phyloP scores from a whole-genome alignment of 2,113 vertebrate genomes.

The Trachemys scripta region DNA sequence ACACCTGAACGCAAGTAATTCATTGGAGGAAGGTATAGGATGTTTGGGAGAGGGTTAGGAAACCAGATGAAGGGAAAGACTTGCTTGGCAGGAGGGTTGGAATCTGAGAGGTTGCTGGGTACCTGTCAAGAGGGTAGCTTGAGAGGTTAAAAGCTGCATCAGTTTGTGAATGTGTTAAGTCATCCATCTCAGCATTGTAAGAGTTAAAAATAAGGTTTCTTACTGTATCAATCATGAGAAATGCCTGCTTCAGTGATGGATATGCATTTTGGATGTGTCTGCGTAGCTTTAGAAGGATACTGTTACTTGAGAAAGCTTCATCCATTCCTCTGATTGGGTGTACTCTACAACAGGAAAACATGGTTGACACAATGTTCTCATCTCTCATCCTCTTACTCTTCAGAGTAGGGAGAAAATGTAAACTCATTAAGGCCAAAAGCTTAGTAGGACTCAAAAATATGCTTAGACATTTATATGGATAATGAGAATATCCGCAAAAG shows the following conservation, averaged over 20 bases:
- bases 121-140: neutral
- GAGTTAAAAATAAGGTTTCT: constrained; percentile 42
- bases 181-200: neutral
- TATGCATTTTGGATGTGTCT: constrained; percentile 49
- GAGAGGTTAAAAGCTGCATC: neutral
- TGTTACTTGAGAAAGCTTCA: constrained; percentile 6
- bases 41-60: neutral
- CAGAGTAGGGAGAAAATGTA: constrained; percentile 10
- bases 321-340: constrained; percentile 16
- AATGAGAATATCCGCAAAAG: neutral
- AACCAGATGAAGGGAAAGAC: neutral
- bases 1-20: neutral
- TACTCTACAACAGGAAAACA: constrained; percentile 19
- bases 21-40: neutral
- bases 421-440: constrained; percentile 21
- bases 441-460: neutral
- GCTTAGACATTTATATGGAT: neutral
- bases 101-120: neutral
- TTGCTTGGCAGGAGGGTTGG: neutral
- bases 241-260: constrained; percentile 69
- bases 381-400: neutral
- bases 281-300: constrained; percentile 59
- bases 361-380: neutral
- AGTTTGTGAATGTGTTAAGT: neutral
- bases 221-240: constrained; percentile 56